Percentiles rank a stretch among this genome's conserved stretches.
phyloP scores from a whole-genome alignment of 2,888 invertebrate genomes.

The Steinernema carpocapsae region DNA sequence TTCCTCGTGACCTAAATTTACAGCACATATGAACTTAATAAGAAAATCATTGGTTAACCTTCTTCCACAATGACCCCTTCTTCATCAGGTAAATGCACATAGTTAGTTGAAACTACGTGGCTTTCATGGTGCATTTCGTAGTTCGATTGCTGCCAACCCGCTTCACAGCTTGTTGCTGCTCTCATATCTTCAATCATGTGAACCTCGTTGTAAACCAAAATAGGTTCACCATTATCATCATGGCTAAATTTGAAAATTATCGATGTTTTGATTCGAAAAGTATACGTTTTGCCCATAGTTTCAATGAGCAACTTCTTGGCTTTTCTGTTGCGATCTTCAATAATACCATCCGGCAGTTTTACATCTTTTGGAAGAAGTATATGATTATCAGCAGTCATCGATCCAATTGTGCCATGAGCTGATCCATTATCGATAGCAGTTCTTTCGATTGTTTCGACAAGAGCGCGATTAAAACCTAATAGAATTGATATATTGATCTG shows the following conservation, averaged over 20 bases:
- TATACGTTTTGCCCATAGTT: neutral
- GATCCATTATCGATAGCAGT: neutral
- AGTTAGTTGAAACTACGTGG: neutral
- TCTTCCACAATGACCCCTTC: neutral
- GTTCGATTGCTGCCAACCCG: neutral
- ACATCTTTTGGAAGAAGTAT: neutral
- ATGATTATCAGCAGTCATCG: neutral
- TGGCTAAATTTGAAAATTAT: neutral
- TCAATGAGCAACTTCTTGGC: neutral
- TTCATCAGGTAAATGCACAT: constrained; percentile 20
- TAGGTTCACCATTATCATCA: neutral
- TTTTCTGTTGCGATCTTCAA: neutral
- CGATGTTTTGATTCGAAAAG: neutral
- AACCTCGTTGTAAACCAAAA: neutral
- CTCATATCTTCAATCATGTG: neutral
- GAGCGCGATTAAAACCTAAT: neutral
- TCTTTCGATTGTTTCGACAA: neutral
- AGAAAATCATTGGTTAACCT: neutral
- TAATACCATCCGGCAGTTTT: neutral
- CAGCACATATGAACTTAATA: neutral
- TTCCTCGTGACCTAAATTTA: neutral
- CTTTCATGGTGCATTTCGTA: neutral
- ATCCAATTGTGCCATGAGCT: neutral
- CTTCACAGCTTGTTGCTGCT: neutral
- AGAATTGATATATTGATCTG: neutral